Conservation (phyloP, 2,113 vertebrate species). For the Pandion haliaetus region DNA sequence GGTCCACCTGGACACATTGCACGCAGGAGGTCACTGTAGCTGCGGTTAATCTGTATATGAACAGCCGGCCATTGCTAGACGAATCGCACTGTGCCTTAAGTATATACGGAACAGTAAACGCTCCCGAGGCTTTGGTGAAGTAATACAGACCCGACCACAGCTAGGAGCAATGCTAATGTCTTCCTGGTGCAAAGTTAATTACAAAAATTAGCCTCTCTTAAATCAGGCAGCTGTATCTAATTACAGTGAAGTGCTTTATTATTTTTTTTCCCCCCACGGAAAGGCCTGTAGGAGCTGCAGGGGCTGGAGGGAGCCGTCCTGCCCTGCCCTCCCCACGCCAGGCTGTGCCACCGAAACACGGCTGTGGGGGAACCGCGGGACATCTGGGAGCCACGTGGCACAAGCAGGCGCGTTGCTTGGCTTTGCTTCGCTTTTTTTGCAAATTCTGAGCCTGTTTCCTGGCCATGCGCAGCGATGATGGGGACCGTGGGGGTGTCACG, state of each 20-base stretch:
- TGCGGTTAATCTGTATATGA: rapidly evolving
- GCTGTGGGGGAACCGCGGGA: rapidly evolving
- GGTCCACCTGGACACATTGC: background rate
- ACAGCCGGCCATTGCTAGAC: rapidly evolving
- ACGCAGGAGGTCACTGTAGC: background rate
- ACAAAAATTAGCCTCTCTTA: conserved; percentile 7
- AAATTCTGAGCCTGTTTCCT: background rate
- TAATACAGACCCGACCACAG: background rate
- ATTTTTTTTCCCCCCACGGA: background rate
- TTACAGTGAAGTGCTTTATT: background rate
- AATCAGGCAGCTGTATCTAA: background rate
- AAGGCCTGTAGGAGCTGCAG: background rate
- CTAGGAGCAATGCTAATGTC: background rate
- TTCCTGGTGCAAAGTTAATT: conserved; percentile 44
- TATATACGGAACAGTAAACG: rapidly evolving
- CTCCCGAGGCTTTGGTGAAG: background rate
- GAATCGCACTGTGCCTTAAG: background rate
- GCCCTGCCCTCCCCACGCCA: background rate
- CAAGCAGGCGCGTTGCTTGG: background rate
- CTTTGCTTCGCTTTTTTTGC: background rate
- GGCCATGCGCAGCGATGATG: rapidly evolving
- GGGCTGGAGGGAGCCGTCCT: background rate
- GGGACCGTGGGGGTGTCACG: rapidly evolving
- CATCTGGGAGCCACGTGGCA: rapidly evolving
- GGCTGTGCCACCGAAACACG: rapidly evolving